Base-by-base conservation (phyloP, 2,888 invertebrate genomes). In the Drosophila pegasa region DNA sequence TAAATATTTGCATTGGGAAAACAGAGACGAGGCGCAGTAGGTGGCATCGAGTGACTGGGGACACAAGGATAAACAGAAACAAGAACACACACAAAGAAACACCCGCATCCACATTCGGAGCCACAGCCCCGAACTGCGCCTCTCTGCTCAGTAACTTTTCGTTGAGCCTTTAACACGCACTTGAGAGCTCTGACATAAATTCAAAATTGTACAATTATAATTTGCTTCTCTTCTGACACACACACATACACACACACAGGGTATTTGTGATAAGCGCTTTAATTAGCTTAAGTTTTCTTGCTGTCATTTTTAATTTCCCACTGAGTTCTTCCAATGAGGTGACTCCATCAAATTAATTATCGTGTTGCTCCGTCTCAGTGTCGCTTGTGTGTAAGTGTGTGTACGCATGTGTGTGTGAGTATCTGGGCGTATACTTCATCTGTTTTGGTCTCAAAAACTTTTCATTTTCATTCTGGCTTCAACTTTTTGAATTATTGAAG, bases 241-340 rank as follows among this genome's bases (percentile, higher is more conserved):
- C 61, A 41, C 10, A 37, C 2, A 29, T 2, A 20, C 38, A 41
- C 22, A 22, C 41, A 12, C 35, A 66, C 9, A 16, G 51, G 51
- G 33, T 52, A 57, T 63, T 77, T 56, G 59, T 58, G 71, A 66
- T 58, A 71, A 68, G 75, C 50, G 33, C 54, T 78, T 78, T 82
- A 85, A 82, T 87, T 81, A 78, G 78, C 86, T 81, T 63, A 72
- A 81, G 71, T 67, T 84, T 78, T 66, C 71, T 64, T 63, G 60
- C 47, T 57, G 68, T 47, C 62, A 68, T 70, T 80, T 77, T 60
- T 59, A 37, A 61, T 58, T 58, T 63, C 60, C 71, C 62, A 29
- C 8, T 10, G 73, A 40, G 51, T 22, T 57, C 33, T 25, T 47
- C 59, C 45, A 51, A 62, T 55, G 67, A 68, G 85, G 59, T 64